Evolutionary conservation across 2,113 vertebrate genomes (phyloP).

Genomic region (Maccullochella peelii): DNA sequence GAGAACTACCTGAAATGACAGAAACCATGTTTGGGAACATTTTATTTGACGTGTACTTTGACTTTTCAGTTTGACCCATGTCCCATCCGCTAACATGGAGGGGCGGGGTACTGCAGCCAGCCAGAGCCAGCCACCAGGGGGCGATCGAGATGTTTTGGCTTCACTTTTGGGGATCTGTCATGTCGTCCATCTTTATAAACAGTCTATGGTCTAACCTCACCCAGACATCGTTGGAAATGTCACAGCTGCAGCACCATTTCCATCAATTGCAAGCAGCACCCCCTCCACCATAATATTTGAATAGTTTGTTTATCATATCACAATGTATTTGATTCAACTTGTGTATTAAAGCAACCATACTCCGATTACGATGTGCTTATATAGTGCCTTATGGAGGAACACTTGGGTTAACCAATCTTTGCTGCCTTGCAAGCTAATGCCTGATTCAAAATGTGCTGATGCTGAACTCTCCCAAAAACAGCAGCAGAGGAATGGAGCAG

Average conservation of each 20-base stretch:
- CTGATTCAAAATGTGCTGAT: conserved; percentile 51
- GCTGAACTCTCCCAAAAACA: conserved; percentile 42
- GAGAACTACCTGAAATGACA: too few species aligned
- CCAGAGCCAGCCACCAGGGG: too few species aligned
- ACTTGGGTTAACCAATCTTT: conserved; percentile 6
- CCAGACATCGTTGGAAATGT: not conserved
- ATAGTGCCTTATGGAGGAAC: conserved; percentile 5
- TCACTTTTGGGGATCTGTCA: too few species aligned
- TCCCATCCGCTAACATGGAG: too few species aligned
- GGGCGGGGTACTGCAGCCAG: too few species aligned
- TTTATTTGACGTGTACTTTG: too few species aligned
- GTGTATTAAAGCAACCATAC: not conserved
- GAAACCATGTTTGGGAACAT: too few species aligned
- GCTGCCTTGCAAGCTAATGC: conserved; percentile 2
- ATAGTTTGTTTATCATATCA: not conserved
- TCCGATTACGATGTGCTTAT: not conserved
- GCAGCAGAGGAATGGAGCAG: conserved; percentile 24
- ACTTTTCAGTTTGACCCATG: too few species aligned
- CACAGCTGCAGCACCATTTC: not conserved
- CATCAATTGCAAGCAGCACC: not conserved
- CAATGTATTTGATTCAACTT: not conserved
- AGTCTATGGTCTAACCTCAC: conserved; percentile 4
- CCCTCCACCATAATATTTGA: too few species aligned
- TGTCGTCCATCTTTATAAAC: too few species aligned
- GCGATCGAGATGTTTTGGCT: too few species aligned